These are phyloP conservation scores for Aurelia sp. DNA, from an alignment of 30 jellyfish, hydroid and myxozoan genomes.

Conservation along the genomic window DNA sequence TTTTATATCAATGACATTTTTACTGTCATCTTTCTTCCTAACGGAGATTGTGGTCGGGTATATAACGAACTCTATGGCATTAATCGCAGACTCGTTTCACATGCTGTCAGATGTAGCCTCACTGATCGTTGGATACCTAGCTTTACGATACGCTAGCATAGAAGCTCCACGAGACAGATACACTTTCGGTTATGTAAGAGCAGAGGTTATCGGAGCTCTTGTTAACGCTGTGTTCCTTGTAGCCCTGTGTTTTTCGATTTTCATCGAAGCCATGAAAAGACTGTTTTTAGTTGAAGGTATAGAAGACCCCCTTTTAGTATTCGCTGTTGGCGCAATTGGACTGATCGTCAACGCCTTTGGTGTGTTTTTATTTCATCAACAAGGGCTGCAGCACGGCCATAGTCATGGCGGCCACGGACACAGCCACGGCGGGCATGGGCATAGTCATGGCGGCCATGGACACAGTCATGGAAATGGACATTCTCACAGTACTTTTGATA, in stretches of 20 bases:
- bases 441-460: slow-evolving; percentile 74
- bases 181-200: slow-evolving; percentile 97
- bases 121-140: slow-evolving; percentile 91
- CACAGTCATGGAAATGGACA: slow-evolving; percentile 54
- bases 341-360: slow-evolving; percentile 95
- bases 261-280: slow-evolving; percentile 91
- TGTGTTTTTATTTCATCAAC: slow-evolving; percentile 94
- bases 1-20: slow-evolving; percentile 89
- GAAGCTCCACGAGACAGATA: slow-evolving; percentile 83
- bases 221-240: slow-evolving; percentile 98
- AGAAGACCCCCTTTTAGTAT: slow-evolving; percentile 89
- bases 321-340: slow-evolving; percentile 96
- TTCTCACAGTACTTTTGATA: slow-evolving; percentile 19
- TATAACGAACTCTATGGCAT: slow-evolving; percentile 97
- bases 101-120: slow-evolving; percentile 98
- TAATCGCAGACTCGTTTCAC: slow-evolving; percentile 97
- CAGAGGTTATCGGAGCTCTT: slow-evolving; percentile 97
- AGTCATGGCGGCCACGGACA: slow-evolving; percentile 93
- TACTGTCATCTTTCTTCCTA: slow-evolving; percentile 80
- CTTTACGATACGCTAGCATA: slow-evolving; percentile 73
- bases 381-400: slow-evolving; percentile 95
- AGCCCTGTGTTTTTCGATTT: slow-evolving; percentile 93
- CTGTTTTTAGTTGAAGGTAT: slow-evolving; percentile 84
- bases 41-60: slow-evolving; percentile 96
- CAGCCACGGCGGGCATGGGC: slow-evolving; percentile 81